phyloP scores from a whole-genome alignment of 2,113 vertebrate genomes.

The Columbina picui region DNA sequence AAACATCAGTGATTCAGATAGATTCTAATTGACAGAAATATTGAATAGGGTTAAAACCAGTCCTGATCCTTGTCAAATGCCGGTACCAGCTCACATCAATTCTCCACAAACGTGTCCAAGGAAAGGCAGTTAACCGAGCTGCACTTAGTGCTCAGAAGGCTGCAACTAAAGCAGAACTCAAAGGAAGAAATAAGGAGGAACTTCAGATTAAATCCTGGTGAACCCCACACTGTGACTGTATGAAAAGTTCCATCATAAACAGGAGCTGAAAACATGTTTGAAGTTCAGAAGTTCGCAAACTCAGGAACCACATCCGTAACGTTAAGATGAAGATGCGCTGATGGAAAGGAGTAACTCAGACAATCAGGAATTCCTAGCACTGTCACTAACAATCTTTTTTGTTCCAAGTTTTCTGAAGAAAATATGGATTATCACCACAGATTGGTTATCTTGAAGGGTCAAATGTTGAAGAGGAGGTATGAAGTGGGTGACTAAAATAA shows the following conservation, averaged over 20 bases:
- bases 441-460: conserved; percentile 58
- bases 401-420: neutral
- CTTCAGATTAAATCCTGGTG: neutral
- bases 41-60: neutral
- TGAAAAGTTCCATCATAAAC: neutral
- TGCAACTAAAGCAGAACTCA: neutral
- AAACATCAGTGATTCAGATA: neutral
- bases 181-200: conserved; percentile 23
- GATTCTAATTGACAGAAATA: neutral
- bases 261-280: neutral
- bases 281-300: neutral
- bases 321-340: neutral
- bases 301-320: neutral
- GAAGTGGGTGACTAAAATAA: conserved; percentile 62
- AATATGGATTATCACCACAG: conserved; percentile 17
- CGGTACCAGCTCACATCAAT: neutral
- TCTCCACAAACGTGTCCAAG: neutral
- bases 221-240: neutral
- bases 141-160: neutral
- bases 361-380: neutral
- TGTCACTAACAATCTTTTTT: neutral
- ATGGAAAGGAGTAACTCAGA: neutral
- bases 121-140: neutral
- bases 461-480: conserved; percentile 67
- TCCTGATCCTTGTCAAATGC: neutral